Base-by-base conservation (phyloP, 2,888 invertebrate genomes). In the Luffia ferchaultella region DNA sequence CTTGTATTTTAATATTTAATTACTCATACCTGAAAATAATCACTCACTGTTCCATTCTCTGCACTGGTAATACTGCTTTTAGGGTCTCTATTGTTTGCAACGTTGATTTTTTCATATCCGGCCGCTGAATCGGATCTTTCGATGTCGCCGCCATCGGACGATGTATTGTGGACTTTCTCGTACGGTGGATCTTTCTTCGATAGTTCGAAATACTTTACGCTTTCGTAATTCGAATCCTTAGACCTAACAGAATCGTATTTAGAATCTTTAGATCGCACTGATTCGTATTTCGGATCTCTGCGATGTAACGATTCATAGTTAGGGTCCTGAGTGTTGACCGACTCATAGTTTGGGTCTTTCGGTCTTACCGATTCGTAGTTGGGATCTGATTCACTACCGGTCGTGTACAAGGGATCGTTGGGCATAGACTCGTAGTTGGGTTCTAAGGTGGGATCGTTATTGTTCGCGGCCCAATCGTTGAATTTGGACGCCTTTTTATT, bases 371-470 rank as follows among this genome's bases (percentile, higher is more conserved):
- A 89, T 61, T 90, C 90, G 60, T 90, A 90, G 65, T 90, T 90
- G 0, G 88, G 87, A 65, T 90, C 93, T 0, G 90, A 89, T 66
- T 93, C 93, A 63, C 92, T 92, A 56, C 89, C 90, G 0, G 89
- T 89, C 0, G 83, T 87, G 64, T 89, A 89, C 53, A 87, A 74
- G 0, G 86, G 82, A 45, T 88, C 88, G 55, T 86, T 80, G 0
- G 88, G 87, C 85, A 93, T 88, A 1, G 91, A 91, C 65, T 93
- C 92, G 63, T 93, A 93, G 70, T 92, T 92, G 2, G 91, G 91
- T 62, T 92, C 92, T 1, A 82, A 71, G 42, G 86, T 85, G 19
- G 84, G 79, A 47, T 88, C 86, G 57, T 80, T 79, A 52, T 76
- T 79, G 52, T 76, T 79, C 1, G 73, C 73, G 1, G 85, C 82